These are phyloP conservation scores for Acanthurus tractus DNA, from an alignment of 2,797 vertebrate species.

Conservation along the genomic window DNA sequence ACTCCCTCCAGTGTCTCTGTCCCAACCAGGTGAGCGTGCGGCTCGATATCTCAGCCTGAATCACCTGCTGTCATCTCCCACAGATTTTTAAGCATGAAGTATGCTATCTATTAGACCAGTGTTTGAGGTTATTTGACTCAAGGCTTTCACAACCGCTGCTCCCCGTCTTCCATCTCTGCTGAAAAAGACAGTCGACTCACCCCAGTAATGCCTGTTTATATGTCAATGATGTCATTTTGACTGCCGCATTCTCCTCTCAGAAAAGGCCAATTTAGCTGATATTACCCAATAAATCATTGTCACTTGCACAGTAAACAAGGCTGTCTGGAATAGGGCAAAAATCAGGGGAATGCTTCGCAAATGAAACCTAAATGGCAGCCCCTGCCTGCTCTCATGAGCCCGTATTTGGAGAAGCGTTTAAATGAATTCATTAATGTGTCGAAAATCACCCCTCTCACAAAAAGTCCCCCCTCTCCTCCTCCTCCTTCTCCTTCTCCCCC, in stretches of 20 bases:
- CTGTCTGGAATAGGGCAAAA: constrained; percentile 86
- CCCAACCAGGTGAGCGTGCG: constrained; percentile 95
- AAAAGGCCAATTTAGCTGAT: constrained; percentile 88
- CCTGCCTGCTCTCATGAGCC: constrained; percentile 81
- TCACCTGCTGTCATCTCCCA: constrained; percentile 75
- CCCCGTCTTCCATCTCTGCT: constrained; percentile 78
- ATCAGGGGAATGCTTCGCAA: constrained; percentile 85
- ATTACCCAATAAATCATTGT: constrained; percentile 89
- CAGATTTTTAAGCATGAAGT: constrained; percentile 80
- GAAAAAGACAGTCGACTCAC: constrained; percentile 84
- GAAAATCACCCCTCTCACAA: constrained; percentile 82
- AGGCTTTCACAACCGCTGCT: constrained; percentile 81
- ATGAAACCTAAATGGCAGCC: constrained; percentile 86
- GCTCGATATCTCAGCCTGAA: constrained; percentile 57
- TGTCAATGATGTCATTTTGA: constrained; percentile 89
- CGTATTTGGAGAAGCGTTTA: constrained; percentile 86
- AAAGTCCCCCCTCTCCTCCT: constrained; percentile 46
- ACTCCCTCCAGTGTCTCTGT: constrained; percentile 98
- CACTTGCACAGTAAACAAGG: constrained; percentile 86
- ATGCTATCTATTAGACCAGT: constrained; percentile 84
- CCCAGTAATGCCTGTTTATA: constrained; percentile 88
- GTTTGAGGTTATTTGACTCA: constrained; percentile 86
- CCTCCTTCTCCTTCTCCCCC: constrained; percentile 12
- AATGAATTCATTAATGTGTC: constrained; percentile 90
- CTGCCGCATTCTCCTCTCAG: constrained; percentile 87